phyloP scores from a whole-genome alignment of 1,140 invertebrate genomes.

The Bombus ignitus region DNA sequence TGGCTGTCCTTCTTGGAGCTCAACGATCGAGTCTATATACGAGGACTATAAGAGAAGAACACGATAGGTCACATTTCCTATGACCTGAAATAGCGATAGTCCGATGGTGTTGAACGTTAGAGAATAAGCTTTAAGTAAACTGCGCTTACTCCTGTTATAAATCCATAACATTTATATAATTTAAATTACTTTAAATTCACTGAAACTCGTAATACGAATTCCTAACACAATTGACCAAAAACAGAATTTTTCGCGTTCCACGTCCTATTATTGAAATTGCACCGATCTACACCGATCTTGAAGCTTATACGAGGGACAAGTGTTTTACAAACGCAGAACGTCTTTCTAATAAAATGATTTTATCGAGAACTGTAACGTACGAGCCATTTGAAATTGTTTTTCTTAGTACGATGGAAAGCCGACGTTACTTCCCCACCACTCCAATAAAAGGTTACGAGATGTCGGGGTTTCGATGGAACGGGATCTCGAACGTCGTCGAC shows the following conservation, averaged over 20 bases:
- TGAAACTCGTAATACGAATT: background rate
- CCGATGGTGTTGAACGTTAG: too few species aligned
- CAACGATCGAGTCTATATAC: background rate
- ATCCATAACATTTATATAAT: too few species aligned
- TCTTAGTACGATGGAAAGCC: background rate
- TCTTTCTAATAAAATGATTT: background rate
- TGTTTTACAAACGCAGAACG: background rate
- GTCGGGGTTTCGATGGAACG: background rate
- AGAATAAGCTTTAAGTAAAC: too few species aligned
- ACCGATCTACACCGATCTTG: background rate
- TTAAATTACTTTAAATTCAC: too few species aligned
- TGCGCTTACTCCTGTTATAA: too few species aligned
- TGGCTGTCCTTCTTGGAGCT: background rate
- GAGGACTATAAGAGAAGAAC: background rate
- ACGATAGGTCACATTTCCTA: background rate
- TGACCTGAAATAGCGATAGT: too few species aligned
- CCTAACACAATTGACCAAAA: background rate
- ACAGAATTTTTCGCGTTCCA: background rate
- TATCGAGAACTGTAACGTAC: background rate
- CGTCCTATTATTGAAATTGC: background rate
- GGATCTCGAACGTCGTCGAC: background rate
- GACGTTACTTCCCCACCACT: background rate
- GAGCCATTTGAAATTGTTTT: background rate
- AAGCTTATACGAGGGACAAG: background rate
- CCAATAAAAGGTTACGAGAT: slow-evolving; percentile 32